Evolutionary conservation across 1,140 invertebrate species (phyloP).

Genomic region (Drosophila aff.): DNA sequence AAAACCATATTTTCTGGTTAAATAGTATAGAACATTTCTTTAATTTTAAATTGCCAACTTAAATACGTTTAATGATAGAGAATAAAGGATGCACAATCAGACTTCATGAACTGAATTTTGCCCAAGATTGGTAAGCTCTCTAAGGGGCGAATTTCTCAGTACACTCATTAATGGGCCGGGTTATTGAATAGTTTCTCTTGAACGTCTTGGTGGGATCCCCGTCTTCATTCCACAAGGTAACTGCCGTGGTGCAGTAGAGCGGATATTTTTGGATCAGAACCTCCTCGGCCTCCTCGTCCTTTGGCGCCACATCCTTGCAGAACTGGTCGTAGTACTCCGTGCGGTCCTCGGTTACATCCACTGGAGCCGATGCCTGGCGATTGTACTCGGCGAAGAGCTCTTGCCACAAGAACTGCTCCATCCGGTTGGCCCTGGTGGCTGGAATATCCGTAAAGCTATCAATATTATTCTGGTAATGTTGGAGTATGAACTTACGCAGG

Average conservation of each 20-base stretch:
- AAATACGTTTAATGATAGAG: not conserved
- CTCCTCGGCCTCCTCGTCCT: constrained; percentile 64
- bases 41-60: not conserved
- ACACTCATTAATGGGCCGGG: constrained; percentile 67
- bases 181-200: constrained; percentile 64
- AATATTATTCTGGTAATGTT: too few relatives aligned
- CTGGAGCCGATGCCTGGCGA: constrained; percentile 39
- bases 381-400: constrained; percentile 74
- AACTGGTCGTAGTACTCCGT: constrained; percentile 76
- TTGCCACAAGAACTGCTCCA: constrained; percentile 76
- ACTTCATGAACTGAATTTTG: not conserved
- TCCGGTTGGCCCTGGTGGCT: constrained; percentile 66
- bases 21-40: not conserved
- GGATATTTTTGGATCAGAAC: constrained; percentile 68
- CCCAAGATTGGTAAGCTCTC: too few relatives aligned
- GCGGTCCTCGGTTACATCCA: constrained; percentile 29
- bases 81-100: not conserved
- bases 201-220: constrained; percentile 75
- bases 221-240: constrained; percentile 70
- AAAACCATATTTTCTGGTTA: too few relatives aligned
- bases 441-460: not conserved
- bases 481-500: constrained; percentile 38
- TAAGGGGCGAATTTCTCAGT: constrained; percentile 71
- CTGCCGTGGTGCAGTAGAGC: constrained; percentile 71
- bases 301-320: constrained; percentile 69